Percentiles rank a stretch among this genome's conserved stretches.
These are phyloP conservation scores for Myanophis thanlyinensis DNA, from an alignment of 2,113 vertebrate species.

Conservation along the genomic window DNA sequence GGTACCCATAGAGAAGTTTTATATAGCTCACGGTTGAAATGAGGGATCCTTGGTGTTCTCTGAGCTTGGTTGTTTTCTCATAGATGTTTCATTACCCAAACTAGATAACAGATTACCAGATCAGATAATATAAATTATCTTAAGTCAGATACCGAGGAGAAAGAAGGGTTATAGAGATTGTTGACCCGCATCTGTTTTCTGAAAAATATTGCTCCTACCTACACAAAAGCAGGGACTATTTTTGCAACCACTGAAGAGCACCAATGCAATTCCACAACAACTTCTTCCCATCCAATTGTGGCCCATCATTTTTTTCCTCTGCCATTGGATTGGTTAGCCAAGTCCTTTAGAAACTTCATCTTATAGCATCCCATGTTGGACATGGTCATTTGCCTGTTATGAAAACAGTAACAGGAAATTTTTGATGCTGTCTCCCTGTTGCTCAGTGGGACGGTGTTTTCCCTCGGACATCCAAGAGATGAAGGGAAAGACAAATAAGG, in stretches of 20 bases:
- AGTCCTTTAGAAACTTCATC: slow-evolving; percentile 39
- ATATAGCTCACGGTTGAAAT: not conserved
- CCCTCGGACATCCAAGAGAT: slow-evolving; percentile 57
- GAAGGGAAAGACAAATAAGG: slow-evolving; percentile 46
- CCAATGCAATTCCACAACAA: not conserved
- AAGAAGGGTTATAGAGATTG: too few relatives aligned
- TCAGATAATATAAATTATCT: not conserved
- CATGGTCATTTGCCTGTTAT: slow-evolving; percentile 51
- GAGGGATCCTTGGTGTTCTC: too few relatives aligned
- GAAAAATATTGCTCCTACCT: not conserved
- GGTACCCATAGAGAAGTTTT: not conserved
- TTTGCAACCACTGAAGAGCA: not conserved
- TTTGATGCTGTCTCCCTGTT: slow-evolving; percentile 33
- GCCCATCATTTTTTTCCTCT: slow-evolving; percentile 42
- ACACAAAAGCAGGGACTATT: not conserved
- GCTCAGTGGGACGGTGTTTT: slow-evolving; percentile 60
- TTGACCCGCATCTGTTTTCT: not conserved
- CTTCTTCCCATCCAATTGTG: slow-evolving; percentile 51
- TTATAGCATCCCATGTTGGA: slow-evolving; percentile 32
- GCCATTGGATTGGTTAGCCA: slow-evolving; percentile 32
- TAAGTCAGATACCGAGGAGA: not conserved
- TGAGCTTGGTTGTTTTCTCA: not conserved
- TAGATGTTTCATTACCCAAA: not conserved
- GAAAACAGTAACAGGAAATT: slow-evolving; percentile 48
- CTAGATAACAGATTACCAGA: not conserved